A percentile compares a stretch with the other conserved stretches of the same genome.
Conservation (phyloP, 2,113 vertebrate species). For the Microcebus ravelobensis region DNA sequence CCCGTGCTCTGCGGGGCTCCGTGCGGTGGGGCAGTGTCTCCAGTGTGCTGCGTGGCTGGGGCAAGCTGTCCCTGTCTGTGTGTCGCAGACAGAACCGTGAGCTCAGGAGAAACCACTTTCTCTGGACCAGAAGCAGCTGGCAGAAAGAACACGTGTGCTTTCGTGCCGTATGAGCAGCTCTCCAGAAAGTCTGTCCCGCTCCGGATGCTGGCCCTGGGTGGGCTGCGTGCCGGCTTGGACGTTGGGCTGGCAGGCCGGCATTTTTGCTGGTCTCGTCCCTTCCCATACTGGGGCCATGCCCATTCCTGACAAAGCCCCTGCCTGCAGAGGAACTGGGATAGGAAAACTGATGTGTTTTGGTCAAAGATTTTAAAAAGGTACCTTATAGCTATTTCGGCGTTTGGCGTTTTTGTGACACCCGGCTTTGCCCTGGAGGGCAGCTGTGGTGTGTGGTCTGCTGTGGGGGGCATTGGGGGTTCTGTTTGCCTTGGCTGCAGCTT, state of each 20-base stretch:
- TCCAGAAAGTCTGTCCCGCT: too few species aligned
- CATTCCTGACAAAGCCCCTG: neutral
- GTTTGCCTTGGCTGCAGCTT: neutral
- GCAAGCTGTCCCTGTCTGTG: too few species aligned
- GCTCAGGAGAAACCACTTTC: too few species aligned
- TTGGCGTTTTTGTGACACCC: accelerated
- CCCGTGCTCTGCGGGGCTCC: too few species aligned
- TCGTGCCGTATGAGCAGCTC: too few species aligned
- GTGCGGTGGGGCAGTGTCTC: neutral
- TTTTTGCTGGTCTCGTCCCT: too few species aligned
- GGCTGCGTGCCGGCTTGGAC: too few species aligned
- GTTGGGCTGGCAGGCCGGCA: too few species aligned
- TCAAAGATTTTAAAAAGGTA: neutral
- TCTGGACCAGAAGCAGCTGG: neutral
- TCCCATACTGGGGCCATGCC: neutral
- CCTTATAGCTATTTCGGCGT: neutral
- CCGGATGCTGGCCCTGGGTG: too few species aligned
- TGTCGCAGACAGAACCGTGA: too few species aligned
- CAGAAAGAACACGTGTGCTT: neutral
- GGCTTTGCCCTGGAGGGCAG: neutral
- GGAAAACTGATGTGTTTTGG: neutral
- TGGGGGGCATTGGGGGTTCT: neutral
- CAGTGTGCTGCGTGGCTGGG: neutral
- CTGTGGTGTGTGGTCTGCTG: neutral
- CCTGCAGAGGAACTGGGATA: neutral